Base-by-base conservation (phyloP, 2,888 invertebrate genomes). In the Stenolophus ochropezus region DNA sequence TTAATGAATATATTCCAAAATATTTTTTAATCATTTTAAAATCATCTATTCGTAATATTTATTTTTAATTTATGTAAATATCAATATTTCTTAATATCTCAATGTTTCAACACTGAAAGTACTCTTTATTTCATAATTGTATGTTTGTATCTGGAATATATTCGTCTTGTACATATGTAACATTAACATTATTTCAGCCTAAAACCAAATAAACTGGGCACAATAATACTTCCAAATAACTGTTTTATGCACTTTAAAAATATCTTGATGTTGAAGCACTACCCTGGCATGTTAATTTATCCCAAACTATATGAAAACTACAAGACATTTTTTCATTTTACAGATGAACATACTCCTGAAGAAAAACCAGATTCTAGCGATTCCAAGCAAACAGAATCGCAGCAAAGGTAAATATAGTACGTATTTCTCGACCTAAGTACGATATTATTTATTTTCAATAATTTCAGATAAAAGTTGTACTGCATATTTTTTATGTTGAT, bases 171-270 rank as follows among this genome's bases (percentile, higher is more conserved):
- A 61, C 6, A 61, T 61, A 61, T 56, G 14, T 25, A 5, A 61
- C 61, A 61, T 61, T 20, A n/a, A 61, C 21, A 23, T 61, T 61
- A 25, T 61, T 77, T 77, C 77, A 75, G 75, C 75, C 47, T 75
- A 27, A 51, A 75, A 51, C 73, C 49, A 33, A 69, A 23, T 73
- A 73, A 49, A 27, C 51, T 75, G 25, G 27, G 53, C 75, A 75
- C 33, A 51, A 75, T 8, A 27, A 20, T 75, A 53, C 18, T 53
- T 77, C 42, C 42, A 73, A 53, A 18, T 73, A 53, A 80, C 53
- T 73, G 47, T 80, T 42, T 79, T 73, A 49, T 73, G 80, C 80
- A 80, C 80, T 80, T 80, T 80, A 47, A 20, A n/a, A 56, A 21
- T 47, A 73, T 80, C 80, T 80, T 27, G 42, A 58, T 80, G 80